These are phyloP conservation scores for Paralvinella palmiformis DNA, from an alignment of 1,140 invertebrate species.

Conservation along the genomic window DNA sequence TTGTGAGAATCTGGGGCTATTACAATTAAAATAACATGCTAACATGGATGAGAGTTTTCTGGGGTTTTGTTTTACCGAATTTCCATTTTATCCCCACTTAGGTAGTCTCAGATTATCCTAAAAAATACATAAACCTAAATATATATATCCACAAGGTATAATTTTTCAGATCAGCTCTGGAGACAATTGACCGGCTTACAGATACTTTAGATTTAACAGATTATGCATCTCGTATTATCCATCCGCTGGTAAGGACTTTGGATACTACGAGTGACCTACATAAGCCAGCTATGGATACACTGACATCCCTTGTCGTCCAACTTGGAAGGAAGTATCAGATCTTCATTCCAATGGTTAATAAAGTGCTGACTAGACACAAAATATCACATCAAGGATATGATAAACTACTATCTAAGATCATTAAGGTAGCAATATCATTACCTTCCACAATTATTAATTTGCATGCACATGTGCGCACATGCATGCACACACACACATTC, in stretches of 20 bases:
- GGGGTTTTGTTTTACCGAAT: too few relatives aligned
- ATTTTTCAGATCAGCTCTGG: constrained; percentile 65
- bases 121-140: too few relatives aligned
- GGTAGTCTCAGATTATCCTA: too few relatives aligned
- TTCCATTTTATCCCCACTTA: too few relatives aligned
- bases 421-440: constrained; percentile 46
- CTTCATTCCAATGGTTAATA: constrained; percentile 85
- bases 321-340: constrained; percentile 84
- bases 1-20: too few relatives aligned
- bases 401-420: constrained; percentile 51
- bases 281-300: constrained; percentile 76
- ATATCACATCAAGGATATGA: constrained; percentile 79
- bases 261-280: constrained; percentile 76
- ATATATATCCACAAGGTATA: too few relatives aligned
- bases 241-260: constrained; percentile 76
- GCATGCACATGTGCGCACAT: too few relatives aligned
- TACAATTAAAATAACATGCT: too few relatives aligned
- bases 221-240: constrained; percentile 85
- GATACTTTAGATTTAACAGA: constrained; percentile 86
- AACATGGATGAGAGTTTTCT: too few relatives aligned
- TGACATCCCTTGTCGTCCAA: constrained; percentile 80
- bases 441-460: too few relatives aligned
- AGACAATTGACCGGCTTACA: constrained; percentile 87
- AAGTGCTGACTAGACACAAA: constrained; percentile 73
- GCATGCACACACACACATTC: not conserved